These are phyloP conservation scores for Genyomyrus donnyi DNA, from an alignment of 2,113 vertebrate genomes.

Conservation along the genomic window DNA sequence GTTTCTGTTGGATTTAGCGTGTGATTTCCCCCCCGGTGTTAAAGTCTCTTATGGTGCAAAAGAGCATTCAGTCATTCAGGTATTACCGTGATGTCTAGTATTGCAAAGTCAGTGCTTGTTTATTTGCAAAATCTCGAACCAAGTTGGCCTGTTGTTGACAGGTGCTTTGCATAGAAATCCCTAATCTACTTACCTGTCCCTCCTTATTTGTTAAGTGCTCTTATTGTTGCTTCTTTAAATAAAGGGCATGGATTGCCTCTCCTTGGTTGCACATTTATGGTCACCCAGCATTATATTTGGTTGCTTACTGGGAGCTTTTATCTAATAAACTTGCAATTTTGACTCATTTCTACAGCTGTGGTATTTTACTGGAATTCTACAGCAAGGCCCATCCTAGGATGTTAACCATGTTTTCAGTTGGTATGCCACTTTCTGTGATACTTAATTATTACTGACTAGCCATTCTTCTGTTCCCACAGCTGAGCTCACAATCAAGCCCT, in stretches of 20 bases:
- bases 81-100: not conserved
- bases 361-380: not conserved
- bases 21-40: not conserved
- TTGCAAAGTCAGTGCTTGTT: not conserved
- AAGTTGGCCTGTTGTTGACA: not conserved
- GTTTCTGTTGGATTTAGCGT: not conserved
- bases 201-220: not conserved
- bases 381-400: not conserved
- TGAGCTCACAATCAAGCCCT: conserved; percentile 38
- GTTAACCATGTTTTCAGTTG: not conserved
- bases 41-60: no score
- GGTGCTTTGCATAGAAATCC: not conserved
- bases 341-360: not conserved
- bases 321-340: not conserved
- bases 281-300: not conserved
- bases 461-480: conserved; percentile 30
- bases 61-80: not conserved
- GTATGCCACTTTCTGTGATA: not conserved
- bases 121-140: not conserved
- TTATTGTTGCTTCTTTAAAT: not conserved
- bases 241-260: not conserved
- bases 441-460: not conserved
- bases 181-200: not conserved
- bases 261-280: not conserved
- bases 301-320: not conserved